Evolutionary conservation across 1,140 invertebrate species (phyloP).

Genomic region (Heterodera schachtii): DNA sequence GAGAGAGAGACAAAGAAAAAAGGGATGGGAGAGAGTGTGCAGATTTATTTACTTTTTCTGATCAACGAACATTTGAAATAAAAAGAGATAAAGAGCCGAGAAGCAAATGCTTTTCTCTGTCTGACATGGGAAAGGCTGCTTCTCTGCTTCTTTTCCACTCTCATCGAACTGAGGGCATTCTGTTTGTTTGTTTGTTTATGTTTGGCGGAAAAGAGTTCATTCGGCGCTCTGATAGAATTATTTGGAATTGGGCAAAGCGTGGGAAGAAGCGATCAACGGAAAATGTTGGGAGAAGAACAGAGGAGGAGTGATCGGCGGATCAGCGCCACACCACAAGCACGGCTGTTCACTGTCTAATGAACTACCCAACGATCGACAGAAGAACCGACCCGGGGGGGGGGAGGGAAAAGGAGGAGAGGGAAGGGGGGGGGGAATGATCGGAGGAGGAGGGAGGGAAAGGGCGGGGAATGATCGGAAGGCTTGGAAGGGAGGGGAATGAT

Average conservation of each 20-base stretch:
- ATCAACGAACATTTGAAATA: not conserved
- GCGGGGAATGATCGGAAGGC: too few relatives aligned
- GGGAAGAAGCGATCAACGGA: not conserved
- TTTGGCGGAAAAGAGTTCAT: not conserved
- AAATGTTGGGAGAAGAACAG: not conserved
- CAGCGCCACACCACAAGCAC: not conserved
- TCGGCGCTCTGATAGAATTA: not conserved
- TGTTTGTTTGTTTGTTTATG: conserved; percentile 11
- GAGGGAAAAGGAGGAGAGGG: too few relatives aligned
- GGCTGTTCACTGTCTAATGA: not conserved
- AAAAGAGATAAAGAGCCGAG: not conserved
- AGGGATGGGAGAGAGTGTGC: too few relatives aligned
- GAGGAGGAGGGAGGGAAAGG: too few relatives aligned
- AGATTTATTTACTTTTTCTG: not conserved
- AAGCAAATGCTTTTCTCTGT: not conserved
- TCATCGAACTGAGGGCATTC: not conserved
- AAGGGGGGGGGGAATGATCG: not conserved
- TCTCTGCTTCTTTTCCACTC: not conserved
- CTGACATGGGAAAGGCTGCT: not conserved
- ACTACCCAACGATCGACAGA: not conserved
- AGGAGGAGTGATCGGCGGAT: not conserved
- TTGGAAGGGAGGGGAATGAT: too few relatives aligned
- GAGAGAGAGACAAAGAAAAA: not conserved
- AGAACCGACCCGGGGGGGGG: too few relatives aligned
- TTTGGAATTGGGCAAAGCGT: not conserved